Evolutionary conservation across 1,140 invertebrate genomes (phyloP).

Genomic region (roundworm (Caenorhabditis elegans)): DNA sequence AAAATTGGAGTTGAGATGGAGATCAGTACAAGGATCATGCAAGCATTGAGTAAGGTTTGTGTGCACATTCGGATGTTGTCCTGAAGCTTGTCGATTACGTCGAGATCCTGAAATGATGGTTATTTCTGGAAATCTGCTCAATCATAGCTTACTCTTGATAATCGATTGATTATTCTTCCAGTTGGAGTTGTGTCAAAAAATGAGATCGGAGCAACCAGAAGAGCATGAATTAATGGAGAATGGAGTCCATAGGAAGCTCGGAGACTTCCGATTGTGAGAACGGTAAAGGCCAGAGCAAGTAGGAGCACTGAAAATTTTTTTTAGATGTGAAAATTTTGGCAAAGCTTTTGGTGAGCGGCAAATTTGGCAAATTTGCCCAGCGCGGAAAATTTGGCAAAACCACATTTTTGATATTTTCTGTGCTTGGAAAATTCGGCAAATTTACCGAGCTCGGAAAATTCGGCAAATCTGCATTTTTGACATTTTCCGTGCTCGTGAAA

Average conservation of each 20-base stretch:
- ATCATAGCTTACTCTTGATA: constrained; percentile 18
- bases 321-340: no score
- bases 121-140: background rate
- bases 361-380: no score
- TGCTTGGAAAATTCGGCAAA: no score
- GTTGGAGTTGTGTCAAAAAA: constrained; percentile 73
- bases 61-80: constrained; percentile 16
- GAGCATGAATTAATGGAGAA: constrained; percentile 19
- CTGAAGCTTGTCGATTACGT: constrained; percentile 19
- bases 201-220: constrained; percentile 73
- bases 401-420: no score
- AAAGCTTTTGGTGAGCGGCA: no score
- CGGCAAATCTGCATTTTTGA: no score
- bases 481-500: no score
- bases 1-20: constrained; percentile 36
- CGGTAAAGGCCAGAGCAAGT: background rate
- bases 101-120: background rate
- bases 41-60: background rate
- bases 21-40: constrained; percentile 19
- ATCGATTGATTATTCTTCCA: constrained; percentile 76
- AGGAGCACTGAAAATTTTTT: constrained; percentile 20
- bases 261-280: background rate
- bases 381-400: no score
- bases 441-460: no score
- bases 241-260: background rate